phyloP scores from a whole-genome alignment of 2,888 invertebrate genomes.

The Melieria picta region DNA sequence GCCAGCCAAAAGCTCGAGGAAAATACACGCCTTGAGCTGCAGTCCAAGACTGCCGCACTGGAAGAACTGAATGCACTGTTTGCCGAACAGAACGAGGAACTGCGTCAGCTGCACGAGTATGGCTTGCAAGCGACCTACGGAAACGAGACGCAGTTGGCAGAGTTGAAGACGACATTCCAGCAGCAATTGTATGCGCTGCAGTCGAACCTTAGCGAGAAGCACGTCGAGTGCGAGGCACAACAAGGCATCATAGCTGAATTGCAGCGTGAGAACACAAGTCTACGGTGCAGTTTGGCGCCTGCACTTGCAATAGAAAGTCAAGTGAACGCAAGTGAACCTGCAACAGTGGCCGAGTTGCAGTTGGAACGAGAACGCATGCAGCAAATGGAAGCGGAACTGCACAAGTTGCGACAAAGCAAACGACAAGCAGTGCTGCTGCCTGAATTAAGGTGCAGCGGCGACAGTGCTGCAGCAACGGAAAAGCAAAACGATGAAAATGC shows the following conservation, averaged over 20 bases:
- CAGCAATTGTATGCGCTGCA: conserved; percentile 39
- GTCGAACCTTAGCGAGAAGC: conserved; percentile 3
- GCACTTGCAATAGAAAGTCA: neutral
- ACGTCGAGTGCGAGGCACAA: conserved; percentile 31
- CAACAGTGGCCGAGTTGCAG: conserved; percentile 38
- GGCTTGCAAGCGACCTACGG: conserved; percentile 36
- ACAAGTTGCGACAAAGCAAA: conserved; percentile 36
- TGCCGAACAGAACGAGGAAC: conserved; percentile 55
- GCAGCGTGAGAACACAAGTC: conserved; percentile 32
- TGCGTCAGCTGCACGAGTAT: conserved; percentile 52
- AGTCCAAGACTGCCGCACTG: conserved; percentile 51
- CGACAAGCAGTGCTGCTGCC: conserved; percentile 34
- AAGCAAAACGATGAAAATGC: neutral
- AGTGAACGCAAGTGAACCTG: conserved; percentile 35
- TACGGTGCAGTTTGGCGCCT: conserved; percentile 18
- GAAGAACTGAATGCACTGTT: conserved; percentile 59
- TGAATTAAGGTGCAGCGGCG: neutral
- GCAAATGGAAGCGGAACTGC: conserved; percentile 37
- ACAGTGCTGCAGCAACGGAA: neutral
- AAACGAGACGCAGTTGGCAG: conserved; percentile 33
- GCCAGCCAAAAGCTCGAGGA: conserved; percentile 50
- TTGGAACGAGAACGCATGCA: conserved; percentile 36
- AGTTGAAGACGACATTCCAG: conserved; percentile 49
- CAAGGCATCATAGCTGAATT: conserved; percentile 34
- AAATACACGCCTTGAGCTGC: conserved; percentile 47